A percentile compares a stretch with the other conserved stretches of the same genome.
Evolutionary conservation across 1,140 invertebrate genomes (phyloP).

Genomic region (Ephestia elutella): DNA sequence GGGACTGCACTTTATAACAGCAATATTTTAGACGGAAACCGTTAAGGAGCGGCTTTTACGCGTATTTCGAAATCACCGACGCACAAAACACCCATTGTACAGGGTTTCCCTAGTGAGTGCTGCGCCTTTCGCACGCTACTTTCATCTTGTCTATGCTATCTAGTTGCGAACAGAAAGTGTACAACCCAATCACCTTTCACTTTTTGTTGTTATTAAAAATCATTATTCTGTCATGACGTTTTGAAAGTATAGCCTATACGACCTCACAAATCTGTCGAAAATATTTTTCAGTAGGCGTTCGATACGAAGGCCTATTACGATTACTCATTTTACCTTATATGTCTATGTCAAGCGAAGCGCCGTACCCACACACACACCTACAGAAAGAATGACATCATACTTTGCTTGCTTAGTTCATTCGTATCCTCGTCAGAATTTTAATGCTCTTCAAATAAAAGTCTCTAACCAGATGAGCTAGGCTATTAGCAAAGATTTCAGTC

Average conservation of each 20-base stretch:
- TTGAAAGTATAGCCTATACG: constrained; percentile 26
- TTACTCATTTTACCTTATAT: constrained; percentile 61
- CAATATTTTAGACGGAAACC: constrained; percentile 26
- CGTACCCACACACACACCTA: constrained; percentile 46
- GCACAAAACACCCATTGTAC: constrained; percentile 21
- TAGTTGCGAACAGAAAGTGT: constrained; percentile 48
- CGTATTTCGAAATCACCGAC: constrained; percentile 8
- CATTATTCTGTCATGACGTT: constrained; percentile 30
- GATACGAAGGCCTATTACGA: constrained; percentile 5
- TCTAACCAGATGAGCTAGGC: constrained; percentile 22
- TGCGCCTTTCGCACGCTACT: constrained; percentile 52
- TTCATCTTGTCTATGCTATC: constrained; percentile 47
- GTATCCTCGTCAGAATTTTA: constrained; percentile 50
- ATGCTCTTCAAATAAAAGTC: constrained; percentile 35
- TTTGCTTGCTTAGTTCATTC: constrained; percentile 15
- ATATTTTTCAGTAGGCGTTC: neutral
- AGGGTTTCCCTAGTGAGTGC: constrained; percentile 37
- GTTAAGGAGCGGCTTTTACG: constrained; percentile 20
- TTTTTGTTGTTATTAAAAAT: constrained; percentile 49
- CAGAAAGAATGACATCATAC: constrained; percentile 60
- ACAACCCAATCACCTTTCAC: constrained; percentile 56
- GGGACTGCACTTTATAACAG: constrained; percentile 23
- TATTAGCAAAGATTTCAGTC: constrained; percentile 14
- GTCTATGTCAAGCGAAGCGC: constrained; percentile 35
- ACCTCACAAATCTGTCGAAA: neutral